Evolutionary conservation across 2,888 invertebrate genomes (phyloP), one percentile per base, ranked within the genome.

Genomic region (Rhagium mordax): DNA sequence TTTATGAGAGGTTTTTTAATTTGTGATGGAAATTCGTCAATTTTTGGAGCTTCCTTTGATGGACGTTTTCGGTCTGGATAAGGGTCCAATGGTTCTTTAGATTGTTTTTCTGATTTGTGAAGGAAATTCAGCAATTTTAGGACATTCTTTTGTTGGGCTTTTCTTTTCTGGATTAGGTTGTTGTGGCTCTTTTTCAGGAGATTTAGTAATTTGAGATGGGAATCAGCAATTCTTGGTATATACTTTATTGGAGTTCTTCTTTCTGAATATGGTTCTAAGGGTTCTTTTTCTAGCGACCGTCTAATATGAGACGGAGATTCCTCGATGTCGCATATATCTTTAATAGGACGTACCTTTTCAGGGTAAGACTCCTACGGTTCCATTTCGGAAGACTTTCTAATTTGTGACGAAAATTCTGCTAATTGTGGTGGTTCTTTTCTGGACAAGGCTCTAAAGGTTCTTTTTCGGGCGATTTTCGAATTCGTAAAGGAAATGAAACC

Each of bases 361-460:
- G 78, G 78, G 29, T 76, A 77, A 18, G 74, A 69, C 65, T 78
- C 80, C 41, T 75, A 66, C 8, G 78, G 73, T 61, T 76, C 70
- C 61, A 55, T 80, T 65, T 81, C 76, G 0, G 81, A 79, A 48
- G 78, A 74, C 49, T 66, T 77, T 66, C 77, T 75, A 18, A 74
- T 72, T 70, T 83, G 83, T 1, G 80, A 75, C 6, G 81, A 81
- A 77, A 81, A 83, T 70, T 84, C 84, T 5, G 71, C 33, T 13
- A 70, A 18, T 47, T 27, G 66, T 72, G 79, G 75, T 21, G 57
- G 70, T 74, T 41, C 29, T 55, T 79, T 70, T 78, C 80, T 71
- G 75, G 77, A 61, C 74, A 69, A 51, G 77, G 70, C 55, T 78
- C 78, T 33, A 77, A 71, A 10, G 74, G 71, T 61, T 75, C 70